Evolutionary conservation across 2,888 invertebrate species (phyloP), one percentile per base, ranked within the genome.

Genomic region (Pachycephus smyrnensis): DNA sequence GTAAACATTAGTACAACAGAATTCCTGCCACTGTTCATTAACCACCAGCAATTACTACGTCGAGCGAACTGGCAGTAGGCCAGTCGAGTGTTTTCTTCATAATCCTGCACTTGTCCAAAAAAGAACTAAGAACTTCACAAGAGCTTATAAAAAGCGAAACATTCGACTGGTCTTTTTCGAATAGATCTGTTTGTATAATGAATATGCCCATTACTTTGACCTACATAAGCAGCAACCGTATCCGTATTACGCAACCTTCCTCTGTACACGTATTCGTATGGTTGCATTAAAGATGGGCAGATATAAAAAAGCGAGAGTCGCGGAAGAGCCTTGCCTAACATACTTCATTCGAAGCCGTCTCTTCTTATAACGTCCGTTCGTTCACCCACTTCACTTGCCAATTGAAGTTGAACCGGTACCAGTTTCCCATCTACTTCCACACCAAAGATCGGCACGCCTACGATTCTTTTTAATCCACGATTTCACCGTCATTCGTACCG

Each of bases 311-410:
- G 32, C 31, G 71, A 15, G 32, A 71, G 71, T 71, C 71, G 4
- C 71, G 71, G 71, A 71, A 71, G 71, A 71, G 71, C 71, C 71
- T 71, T 33, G 31, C 71, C 71, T 71, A 71, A 55, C 23, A 2
- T 23, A 23, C 55, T 15, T 23, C 23, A 15, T 9, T 9, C 55
- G 23, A 55, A 23, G 9, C 9, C 55, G 1, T 55, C 55, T 55
- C 55, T 23, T 2, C 55, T 23, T 2, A 9, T 9, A 9, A 55
- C 23, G 55, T 55, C 55, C 55, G 2, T 55, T 23, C 40, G 12
- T 40, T 40, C 40, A 15, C 40, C 40, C 40, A 40, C 40, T 40
- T 40, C 23, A 23, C 23, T 55, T 2, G 23, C 9, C 40, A 0
- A 40, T 40, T 6, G 15, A 40, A 40, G 1, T 15, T 2, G 55